These are phyloP conservation scores for Takifugu flavidus DNA, from an alignment of 2,113 vertebrate species.

Conservation along the genomic window DNA sequence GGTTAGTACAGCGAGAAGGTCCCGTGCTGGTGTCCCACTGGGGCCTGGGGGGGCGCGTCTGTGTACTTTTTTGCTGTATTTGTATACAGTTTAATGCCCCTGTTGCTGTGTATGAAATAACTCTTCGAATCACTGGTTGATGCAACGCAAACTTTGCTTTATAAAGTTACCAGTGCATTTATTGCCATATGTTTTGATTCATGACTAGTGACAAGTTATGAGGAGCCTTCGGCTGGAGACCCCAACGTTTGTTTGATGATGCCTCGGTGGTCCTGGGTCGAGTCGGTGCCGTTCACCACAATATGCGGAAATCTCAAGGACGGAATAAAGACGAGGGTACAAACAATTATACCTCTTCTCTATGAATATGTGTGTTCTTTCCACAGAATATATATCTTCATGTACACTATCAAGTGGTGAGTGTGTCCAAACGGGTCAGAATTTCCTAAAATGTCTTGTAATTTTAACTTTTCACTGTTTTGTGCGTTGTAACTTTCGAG, in stretches of 20 bases:
- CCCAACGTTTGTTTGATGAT: neutral
- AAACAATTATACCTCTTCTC: constrained; percentile 21
- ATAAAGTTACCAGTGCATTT: too few relatives aligned
- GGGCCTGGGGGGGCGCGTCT: too few relatives aligned
- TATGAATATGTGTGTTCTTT: constrained; percentile 16
- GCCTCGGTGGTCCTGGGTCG: constrained; percentile 12
- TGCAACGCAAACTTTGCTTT: too few relatives aligned
- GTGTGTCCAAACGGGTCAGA: constrained; percentile 30
- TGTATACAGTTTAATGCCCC: too few relatives aligned
- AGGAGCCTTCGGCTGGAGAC: constrained; percentile 33
- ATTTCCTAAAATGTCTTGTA: constrained; percentile 22
- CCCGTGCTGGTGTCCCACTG: too few relatives aligned
- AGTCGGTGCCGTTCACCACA: constrained; percentile 25
- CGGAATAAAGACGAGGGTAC: constrained; percentile 22
- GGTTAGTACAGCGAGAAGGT: too few relatives aligned
- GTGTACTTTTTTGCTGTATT: too few relatives aligned
- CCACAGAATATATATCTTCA: constrained; percentile 5
- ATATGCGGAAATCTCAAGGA: constrained; percentile 16
- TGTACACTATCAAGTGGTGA: constrained; percentile 7
- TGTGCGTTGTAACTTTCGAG: constrained; percentile 15
- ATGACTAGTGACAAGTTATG: constrained; percentile 75
- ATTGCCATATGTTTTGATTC: constrained; percentile 5
- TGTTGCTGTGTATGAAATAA: too few relatives aligned
- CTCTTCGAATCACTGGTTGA: too few relatives aligned
- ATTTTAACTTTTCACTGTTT: constrained; percentile 21